A percentile compares a stretch with the other conserved stretches of the same genome.
phyloP scores from a whole-genome alignment of 1,140 invertebrate genomes.

The Pogonus chalceus region DNA sequence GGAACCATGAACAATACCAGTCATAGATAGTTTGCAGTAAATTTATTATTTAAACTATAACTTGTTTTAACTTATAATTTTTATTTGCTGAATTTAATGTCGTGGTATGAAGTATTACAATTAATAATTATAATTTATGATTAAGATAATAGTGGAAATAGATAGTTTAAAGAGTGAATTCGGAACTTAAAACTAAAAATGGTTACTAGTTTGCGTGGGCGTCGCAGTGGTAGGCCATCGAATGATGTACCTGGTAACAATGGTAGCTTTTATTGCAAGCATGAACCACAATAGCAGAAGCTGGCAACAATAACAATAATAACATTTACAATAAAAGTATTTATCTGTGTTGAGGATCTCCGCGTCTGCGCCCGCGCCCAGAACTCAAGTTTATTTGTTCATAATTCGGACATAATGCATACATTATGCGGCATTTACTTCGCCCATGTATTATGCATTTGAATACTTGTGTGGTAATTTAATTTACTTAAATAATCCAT shows the following conservation, averaged over 20 bases:
- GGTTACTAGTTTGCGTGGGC: too few relatives aligned
- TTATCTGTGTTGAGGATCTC: background rate
- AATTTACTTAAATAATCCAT: background rate
- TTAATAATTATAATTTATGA: too few relatives aligned
- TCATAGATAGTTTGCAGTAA: too few relatives aligned
- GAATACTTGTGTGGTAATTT: background rate
- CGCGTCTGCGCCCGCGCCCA: background rate
- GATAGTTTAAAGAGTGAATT: too few relatives aligned
- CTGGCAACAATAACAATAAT: background rate
- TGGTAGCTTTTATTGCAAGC: background rate
- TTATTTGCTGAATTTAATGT: too few relatives aligned
- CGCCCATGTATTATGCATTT: background rate
- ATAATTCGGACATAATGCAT: background rate
- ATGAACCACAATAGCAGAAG: background rate
- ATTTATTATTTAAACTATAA: too few relatives aligned
- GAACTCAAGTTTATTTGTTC: background rate
- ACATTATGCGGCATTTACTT: background rate
- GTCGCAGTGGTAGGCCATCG: background rate
- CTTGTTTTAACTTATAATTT: too few relatives aligned
- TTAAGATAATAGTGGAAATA: too few relatives aligned
- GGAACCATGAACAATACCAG: too few relatives aligned
- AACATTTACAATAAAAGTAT: background rate
- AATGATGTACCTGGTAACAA: background rate
- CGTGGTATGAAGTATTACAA: too few relatives aligned
- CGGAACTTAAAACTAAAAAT: too few relatives aligned